These are phyloP conservation scores for Paratrypauchen microcephalus DNA, from an alignment of 2,797 vertebrate genomes.

Conservation along the genomic window DNA sequence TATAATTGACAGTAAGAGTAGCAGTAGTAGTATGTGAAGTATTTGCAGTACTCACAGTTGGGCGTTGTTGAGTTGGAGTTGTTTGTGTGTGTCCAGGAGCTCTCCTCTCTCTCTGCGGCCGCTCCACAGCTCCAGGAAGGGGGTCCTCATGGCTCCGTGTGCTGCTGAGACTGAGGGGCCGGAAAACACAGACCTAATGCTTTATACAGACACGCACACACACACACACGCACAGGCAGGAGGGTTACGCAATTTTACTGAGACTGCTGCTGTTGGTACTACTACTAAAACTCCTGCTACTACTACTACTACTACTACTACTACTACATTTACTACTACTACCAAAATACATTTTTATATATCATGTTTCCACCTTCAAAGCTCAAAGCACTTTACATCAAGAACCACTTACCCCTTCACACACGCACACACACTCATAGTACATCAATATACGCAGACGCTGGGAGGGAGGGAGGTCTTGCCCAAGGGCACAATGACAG, in stretches of 20 bases:
- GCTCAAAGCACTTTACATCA: no score
- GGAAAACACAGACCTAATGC: not conserved
- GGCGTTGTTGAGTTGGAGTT: conserved; percentile 25
- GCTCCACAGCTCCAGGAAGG: conserved; percentile 36
- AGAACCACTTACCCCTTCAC: no score
- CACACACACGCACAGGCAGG: not conserved
- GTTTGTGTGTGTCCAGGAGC: not conserved
- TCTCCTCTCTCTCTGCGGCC: not conserved
- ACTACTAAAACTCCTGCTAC: not conserved
- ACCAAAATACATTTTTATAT: no score
- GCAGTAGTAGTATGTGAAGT: not conserved
- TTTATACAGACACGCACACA: not conserved
- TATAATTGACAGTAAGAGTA: not conserved
- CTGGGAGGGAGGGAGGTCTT: no score
- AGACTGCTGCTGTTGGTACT: not conserved
- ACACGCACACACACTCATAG: no score
- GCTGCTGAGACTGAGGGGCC: not conserved
- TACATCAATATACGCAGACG: no score
- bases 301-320: no score
- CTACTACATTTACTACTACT: no score
- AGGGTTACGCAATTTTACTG: not conserved
- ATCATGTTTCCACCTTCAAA: no score
- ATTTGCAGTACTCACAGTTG: conserved; percentile 46
- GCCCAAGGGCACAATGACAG: no score
- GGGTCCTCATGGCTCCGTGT: conserved; percentile 12